Evolutionary conservation across 2,888 invertebrate species (phyloP).

Genomic region (Rhingia campestris): DNA sequence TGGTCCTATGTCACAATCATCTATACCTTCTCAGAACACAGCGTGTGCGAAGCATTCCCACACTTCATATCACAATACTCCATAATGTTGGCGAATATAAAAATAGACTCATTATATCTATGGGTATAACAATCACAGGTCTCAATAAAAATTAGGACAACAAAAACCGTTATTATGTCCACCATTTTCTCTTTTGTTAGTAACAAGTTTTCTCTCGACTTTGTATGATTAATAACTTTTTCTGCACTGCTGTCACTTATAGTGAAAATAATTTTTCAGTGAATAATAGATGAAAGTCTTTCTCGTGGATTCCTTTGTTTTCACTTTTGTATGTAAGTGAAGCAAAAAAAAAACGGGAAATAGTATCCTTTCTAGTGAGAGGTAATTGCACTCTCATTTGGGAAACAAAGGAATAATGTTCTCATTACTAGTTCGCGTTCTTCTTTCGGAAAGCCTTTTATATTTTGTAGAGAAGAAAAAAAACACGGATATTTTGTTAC

Average conservation of each 20-base stretch:
- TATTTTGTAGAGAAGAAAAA: conserved; percentile 1
- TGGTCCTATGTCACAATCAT: conserved; percentile 3
- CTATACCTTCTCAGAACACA: conserved; percentile 52
- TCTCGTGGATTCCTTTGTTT: conserved; percentile 54
- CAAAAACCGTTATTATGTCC: conserved; percentile 19
- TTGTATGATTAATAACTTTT: conserved; percentile 51
- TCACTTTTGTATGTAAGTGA: conserved; percentile 39
- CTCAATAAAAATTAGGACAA: conserved; percentile 42
- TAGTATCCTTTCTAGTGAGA: conserved; percentile 27
- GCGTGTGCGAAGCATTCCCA: conserved; percentile 46
- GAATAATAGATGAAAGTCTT: conserved; percentile 63
- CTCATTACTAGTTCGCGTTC: conserved; percentile 57
- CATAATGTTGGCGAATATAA: conserved; percentile 20
- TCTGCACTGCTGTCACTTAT: conserved; percentile 19
- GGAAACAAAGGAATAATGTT: conserved; percentile 54
- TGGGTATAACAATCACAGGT: conserved; percentile 14
- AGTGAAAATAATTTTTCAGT: conserved; percentile 48
- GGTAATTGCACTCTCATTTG: conserved; percentile 61
- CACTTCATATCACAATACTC: conserved; percentile 67
- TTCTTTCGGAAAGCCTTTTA: background rate
- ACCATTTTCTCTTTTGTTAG: conserved; percentile 19
- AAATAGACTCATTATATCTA: conserved; percentile 51
- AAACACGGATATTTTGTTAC: conserved; percentile 35
- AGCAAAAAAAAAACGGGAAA: conserved; percentile 16
- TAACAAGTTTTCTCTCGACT: conserved; percentile 19